Base-by-base conservation (phyloP, 2,888 invertebrate species). In the Napeogenes sylphis region DNA sequence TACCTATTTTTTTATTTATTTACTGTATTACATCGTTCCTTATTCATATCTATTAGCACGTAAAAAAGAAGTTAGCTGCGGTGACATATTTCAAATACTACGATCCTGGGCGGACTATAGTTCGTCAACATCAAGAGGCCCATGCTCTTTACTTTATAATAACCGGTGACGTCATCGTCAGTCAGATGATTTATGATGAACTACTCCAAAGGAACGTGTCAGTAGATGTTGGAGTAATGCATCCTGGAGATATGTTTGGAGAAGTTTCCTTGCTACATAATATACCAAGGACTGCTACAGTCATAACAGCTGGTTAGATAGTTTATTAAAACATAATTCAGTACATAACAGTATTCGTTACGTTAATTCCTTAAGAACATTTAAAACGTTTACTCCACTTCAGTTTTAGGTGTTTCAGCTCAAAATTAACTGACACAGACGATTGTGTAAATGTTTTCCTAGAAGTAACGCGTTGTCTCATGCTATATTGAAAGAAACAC, bases 131-230 rank as follows among this genome's bases (percentile, higher is more conserved):
- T 12, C 92, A 93, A 61, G 81, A 83, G 3, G 92, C 94, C 0
- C 82, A 87, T 61, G 92, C 92, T 0, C 75, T 94, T 56, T 94
- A 94, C 77, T 94, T 93, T 77, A 90, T 95, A 56, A 81, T 94
- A 4, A 86, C 87, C 0, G 95, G 95, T 3, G 86, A 89, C 54
- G 79, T 90, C 10, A 75, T 75, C 6, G 87, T 93, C 61, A 91
- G 90, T 55, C 91, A 91, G 62, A 79, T 84, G 71, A 74, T 87
- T 1, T 91, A 77, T 63, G 93, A 94, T 68, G 88, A 89, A 60
- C 73, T 92, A 33, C 73, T 91, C 2, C 84, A 92, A 14, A 78
- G 88, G 71, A 71, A 82, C 55, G 75, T 90, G 1, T 87, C 87
- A 0, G 80, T 87, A 21, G 90, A 92, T 14, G 51, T 51, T 10